phyloP scores from a whole-genome alignment of 23 tunicate species.

The Styela plicata region DNA sequence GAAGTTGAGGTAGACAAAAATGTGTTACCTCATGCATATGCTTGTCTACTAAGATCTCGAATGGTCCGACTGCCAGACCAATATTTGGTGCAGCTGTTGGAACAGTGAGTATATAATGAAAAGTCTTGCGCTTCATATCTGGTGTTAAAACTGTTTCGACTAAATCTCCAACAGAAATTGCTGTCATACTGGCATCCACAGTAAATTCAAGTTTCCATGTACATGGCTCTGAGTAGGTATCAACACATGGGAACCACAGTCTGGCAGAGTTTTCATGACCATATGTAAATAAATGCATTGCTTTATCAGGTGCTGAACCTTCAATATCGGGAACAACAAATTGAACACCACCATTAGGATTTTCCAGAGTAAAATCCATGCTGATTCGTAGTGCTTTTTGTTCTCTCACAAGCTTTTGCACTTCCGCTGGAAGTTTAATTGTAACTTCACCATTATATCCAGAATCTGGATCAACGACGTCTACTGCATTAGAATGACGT shows the following conservation, averaged over 20 bases:
- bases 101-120: constrained; percentile 80
- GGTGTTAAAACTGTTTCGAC: constrained; percentile 89
- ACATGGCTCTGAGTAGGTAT: constrained; percentile 91
- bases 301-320: constrained; percentile 47
- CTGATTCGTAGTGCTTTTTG: constrained; percentile 67
- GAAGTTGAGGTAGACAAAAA: constrained; percentile 86
- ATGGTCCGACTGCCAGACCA: constrained; percentile 86
- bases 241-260: constrained; percentile 98
- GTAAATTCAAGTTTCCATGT: constrained; percentile 98
- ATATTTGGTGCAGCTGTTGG: constrained; percentile 99
- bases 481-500: constrained; percentile 61
- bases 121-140: constrained; percentile 77
- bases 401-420: constrained; percentile 47
- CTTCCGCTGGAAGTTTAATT: constrained; percentile 69
- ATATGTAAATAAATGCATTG: constrained; percentile 71
- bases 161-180: constrained; percentile 92
- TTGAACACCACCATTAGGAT: constrained; percentile 95
- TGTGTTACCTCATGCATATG: constrained; percentile 98
- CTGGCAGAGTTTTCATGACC: constrained; percentile 81
- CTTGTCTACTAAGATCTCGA: constrained; percentile 88
- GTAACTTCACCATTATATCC: constrained; percentile 93
- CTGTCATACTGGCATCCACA: constrained; percentile 84
- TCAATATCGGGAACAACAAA: constrained; percentile 79
- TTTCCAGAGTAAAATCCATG: constrained; percentile 88
- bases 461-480: constrained; percentile 78